Conservation (phyloP, 1,140 invertebrate genomes). For the Trichonephila clavipes region DNA sequence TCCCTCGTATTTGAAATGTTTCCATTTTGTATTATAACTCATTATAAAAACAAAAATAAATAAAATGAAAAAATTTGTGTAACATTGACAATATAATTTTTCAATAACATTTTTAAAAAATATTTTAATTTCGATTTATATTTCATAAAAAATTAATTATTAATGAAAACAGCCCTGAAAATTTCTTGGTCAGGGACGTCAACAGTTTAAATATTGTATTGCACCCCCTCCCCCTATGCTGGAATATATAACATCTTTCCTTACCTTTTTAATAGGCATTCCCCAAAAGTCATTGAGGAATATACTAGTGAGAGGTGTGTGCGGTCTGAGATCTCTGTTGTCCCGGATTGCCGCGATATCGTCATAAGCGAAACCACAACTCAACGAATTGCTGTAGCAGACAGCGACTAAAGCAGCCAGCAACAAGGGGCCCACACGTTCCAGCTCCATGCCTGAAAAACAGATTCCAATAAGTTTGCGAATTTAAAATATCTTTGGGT, state of each 20-base stretch:
- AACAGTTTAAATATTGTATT: too few species aligned
- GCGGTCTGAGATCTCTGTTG: slow-evolving; percentile 81
- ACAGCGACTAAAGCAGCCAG: slow-evolving; percentile 51
- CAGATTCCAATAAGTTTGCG: neutral
- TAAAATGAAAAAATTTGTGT: too few species aligned
- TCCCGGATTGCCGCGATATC: slow-evolving; percentile 82
- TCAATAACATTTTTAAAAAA: too few species aligned
- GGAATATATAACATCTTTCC: neutral
- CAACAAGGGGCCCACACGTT: slow-evolving; percentile 54
- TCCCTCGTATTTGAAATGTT: too few species aligned
- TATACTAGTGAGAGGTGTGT: slow-evolving; percentile 80
- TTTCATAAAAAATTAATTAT: too few species aligned
- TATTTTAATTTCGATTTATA: too few species aligned
- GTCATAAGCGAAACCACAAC: slow-evolving; percentile 82
- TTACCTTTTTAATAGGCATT: slow-evolving; percentile 85
- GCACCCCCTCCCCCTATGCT: too few species aligned
- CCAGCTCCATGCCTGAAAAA: slow-evolving; percentile 60
- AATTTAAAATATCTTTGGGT: neutral
- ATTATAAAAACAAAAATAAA: too few species aligned
- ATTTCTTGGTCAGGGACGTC: too few species aligned
- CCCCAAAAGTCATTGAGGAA: slow-evolving; percentile 95
- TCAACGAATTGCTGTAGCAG: slow-evolving; percentile 80
- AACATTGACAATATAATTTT: too few species aligned
- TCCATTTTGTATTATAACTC: too few species aligned
- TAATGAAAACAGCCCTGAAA: too few species aligned